Percentiles rank a stretch among this genome's conserved stretches.
Conservation (phyloP, 2,888 invertebrate genomes). For the Antheraea yamamai region DNA sequence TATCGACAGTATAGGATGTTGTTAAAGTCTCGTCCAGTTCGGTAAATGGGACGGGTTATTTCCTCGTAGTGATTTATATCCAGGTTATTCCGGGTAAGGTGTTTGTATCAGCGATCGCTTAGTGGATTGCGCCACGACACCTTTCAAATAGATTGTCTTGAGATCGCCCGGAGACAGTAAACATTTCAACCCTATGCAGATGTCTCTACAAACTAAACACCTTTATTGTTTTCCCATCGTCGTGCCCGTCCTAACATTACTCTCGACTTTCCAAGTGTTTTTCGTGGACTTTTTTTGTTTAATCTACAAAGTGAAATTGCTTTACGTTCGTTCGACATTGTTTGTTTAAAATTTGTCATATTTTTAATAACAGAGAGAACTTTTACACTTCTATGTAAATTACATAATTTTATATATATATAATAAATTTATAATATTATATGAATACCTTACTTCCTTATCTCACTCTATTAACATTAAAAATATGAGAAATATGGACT, state of each 20-base stretch:
- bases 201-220: slow-evolving; percentile 65
- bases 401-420: neutral
- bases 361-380: neutral
- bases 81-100: slow-evolving; percentile 60
- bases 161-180: slow-evolving; percentile 71
- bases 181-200: slow-evolving; percentile 77
- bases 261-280: slow-evolving; percentile 58
- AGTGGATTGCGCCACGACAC: slow-evolving; percentile 79
- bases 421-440: no score
- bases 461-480: no score
- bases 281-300: slow-evolving; percentile 58
- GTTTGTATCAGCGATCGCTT: slow-evolving; percentile 65
- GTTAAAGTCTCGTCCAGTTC: slow-evolving; percentile 60
- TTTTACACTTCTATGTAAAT: neutral
- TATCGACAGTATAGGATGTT: slow-evolving; percentile 38
- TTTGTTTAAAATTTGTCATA: slow-evolving; percentile 14
- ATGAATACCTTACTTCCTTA: no score
- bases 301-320: slow-evolving; percentile 58
- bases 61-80: slow-evolving; percentile 69
- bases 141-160: slow-evolving; percentile 81
- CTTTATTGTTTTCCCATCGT: slow-evolving; percentile 61
- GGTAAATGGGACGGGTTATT: slow-evolving; percentile 65
- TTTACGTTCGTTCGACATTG: slow-evolving; percentile 45
- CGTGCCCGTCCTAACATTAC: slow-evolving; percentile 61
- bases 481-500: no score